phyloP scores from a whole-genome alignment of 2,113 vertebrate genomes.

The Casuarius casuarius region DNA sequence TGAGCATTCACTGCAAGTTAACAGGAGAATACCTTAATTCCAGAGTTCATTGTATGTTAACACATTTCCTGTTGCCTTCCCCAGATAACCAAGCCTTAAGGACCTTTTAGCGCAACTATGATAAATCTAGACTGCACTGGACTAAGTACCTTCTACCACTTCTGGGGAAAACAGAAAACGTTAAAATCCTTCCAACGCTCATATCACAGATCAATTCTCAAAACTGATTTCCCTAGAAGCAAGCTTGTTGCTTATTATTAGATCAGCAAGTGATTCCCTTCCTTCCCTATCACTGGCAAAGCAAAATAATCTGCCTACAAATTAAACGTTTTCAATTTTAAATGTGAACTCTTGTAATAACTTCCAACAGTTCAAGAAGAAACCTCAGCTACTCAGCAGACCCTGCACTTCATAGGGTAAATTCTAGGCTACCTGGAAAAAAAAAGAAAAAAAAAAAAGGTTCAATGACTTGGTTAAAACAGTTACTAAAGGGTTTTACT shows the following conservation, averaged over 20 bases:
- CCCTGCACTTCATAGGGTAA: not conserved
- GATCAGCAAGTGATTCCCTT: not conserved
- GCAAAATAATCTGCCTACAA: too few species aligned
- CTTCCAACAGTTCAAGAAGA: not conserved
- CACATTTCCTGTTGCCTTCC: not conserved
- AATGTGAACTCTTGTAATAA: not conserved
- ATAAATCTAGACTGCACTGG: not conserved
- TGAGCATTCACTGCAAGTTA: not conserved
- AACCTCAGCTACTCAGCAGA: not conserved
- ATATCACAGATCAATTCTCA: not conserved
- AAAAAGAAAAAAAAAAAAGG: not conserved
- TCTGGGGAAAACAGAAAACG: not conserved
- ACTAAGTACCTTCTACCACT: not conserved
- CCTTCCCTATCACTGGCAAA: too few species aligned
- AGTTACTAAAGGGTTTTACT: not conserved
- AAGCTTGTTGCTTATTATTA: not conserved
- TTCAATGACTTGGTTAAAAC: not conserved
- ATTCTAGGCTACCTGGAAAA: not conserved
- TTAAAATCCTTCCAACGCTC: not conserved
- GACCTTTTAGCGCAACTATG: not conserved
- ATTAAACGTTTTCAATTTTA: not conserved
- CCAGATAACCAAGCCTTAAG: not conserved
- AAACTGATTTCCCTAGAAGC: not conserved
- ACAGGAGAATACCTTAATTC: not conserved
- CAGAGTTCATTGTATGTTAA: too few species aligned